phyloP scores from a whole-genome alignment of 2,113 vertebrate genomes.

The Amazona vittata region DNA sequence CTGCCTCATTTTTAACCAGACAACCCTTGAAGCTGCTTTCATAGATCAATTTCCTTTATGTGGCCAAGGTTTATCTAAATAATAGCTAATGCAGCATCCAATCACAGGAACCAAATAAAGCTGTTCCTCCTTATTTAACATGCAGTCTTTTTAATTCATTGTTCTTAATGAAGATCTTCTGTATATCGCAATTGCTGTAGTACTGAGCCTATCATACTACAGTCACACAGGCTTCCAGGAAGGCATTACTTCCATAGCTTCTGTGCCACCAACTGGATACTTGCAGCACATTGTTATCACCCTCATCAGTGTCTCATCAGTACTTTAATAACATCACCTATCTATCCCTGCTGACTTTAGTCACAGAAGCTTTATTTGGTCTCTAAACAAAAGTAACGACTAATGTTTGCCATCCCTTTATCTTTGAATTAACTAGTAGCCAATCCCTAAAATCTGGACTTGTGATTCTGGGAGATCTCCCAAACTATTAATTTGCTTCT shows the following conservation, averaged over 20 bases:
- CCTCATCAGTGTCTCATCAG: neutral
- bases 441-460: neutral
- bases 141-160: neutral
- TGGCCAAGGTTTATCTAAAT: neutral
- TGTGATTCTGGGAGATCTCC: neutral
- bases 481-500: neutral
- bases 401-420: neutral
- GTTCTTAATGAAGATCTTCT: neutral
- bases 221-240: neutral
- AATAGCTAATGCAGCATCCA: neutral
- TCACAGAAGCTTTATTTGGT: neutral
- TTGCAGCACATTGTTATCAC: neutral
- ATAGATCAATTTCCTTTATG: neutral
- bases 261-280: neutral
- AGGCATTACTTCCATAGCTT: neutral
- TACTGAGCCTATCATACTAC: neutral
- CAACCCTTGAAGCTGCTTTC: neutral
- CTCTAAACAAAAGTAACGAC: neutral
- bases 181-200: neutral
- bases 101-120: neutral
- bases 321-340: neutral
- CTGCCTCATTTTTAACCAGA: neutral
- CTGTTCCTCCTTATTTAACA: neutral
- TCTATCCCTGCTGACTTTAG: neutral
- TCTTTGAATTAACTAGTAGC: neutral